Evolutionary conservation across 2,797 vertebrate genomes (phyloP).

Genomic region (Sparidentex hasta): DNA sequence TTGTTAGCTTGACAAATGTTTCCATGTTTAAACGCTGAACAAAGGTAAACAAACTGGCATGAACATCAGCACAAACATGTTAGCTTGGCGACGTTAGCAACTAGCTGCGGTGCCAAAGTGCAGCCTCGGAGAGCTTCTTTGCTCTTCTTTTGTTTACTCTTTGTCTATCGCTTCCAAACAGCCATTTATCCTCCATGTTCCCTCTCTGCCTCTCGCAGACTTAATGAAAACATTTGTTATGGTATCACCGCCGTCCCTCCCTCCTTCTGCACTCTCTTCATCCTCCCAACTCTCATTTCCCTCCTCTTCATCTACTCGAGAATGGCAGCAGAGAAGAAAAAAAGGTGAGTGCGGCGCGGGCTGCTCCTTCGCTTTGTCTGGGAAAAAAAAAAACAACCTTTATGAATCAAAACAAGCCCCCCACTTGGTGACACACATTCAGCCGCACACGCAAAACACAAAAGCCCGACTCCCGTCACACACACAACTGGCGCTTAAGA

Average conservation of each 20-base stretch:
- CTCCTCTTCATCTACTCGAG: constrained; percentile 43
- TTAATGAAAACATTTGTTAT: constrained; percentile 41
- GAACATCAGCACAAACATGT: background rate
- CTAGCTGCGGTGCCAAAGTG: background rate
- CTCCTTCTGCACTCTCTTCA: constrained; percentile 8
- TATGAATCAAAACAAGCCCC: constrained; percentile 60
- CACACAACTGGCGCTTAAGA: constrained; percentile 57
- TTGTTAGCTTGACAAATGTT: background rate
- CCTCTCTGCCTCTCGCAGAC: constrained; percentile 12
- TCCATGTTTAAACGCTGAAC: background rate
- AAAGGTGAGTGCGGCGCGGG: constrained; percentile 11
- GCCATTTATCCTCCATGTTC: background rate
- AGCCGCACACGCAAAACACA: constrained; percentile 43
- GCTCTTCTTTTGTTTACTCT: constrained; percentile 5
- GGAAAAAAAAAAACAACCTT: constrained; percentile 64
- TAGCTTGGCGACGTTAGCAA: background rate
- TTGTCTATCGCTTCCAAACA: constrained; percentile 20
- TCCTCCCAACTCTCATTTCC: constrained; percentile 30
- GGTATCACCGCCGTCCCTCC: constrained; percentile 7
- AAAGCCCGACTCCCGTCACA: constrained; percentile 17
- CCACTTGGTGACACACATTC: constrained; percentile 45
- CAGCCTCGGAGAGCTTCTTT: background rate
- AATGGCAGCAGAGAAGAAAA: constrained; percentile 32
- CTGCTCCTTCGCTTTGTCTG: constrained; percentile 59
- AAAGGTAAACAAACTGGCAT: background rate